These are phyloP conservation scores for Anser cygnoides DNA, from an alignment of 2,113 vertebrate genomes.

Conservation along the genomic window DNA sequence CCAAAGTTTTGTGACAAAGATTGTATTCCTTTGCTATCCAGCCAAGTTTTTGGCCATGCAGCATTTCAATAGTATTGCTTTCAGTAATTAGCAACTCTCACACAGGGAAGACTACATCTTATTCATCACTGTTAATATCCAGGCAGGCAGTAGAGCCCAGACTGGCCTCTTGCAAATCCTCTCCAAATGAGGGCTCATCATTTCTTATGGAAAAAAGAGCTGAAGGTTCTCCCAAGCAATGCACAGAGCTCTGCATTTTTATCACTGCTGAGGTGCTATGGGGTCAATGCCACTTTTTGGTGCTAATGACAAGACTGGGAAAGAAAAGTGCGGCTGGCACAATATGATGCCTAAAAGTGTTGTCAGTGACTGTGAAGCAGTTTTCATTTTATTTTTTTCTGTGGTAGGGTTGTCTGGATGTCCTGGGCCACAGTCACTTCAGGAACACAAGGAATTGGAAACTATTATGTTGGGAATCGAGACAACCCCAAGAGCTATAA, in stretches of 20 bases:
- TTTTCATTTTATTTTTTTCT: not conserved
- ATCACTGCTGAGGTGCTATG: not conserved
- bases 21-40: not conserved
- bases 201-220: not conserved
- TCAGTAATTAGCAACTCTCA: not conserved
- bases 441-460: not conserved
- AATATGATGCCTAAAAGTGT: not conserved
- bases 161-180: not conserved
- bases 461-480: not conserved
- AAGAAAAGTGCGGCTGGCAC: not conserved
- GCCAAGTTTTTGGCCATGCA: not conserved
- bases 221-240: not conserved
- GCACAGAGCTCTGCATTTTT: not conserved
- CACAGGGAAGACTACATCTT: not conserved
- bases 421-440: not conserved
- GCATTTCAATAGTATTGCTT: not conserved
- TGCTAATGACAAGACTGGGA: not conserved
- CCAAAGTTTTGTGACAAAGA: conserved; percentile 4
- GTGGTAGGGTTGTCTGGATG: not conserved
- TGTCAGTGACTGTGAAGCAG: not conserved
- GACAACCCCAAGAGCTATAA: not conserved
- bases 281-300: not conserved
- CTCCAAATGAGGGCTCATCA: not conserved
- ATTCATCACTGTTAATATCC: not conserved
- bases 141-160: not conserved